Base-by-base conservation (phyloP, 2,888 invertebrate species). In the Cantharis nigra region DNA sequence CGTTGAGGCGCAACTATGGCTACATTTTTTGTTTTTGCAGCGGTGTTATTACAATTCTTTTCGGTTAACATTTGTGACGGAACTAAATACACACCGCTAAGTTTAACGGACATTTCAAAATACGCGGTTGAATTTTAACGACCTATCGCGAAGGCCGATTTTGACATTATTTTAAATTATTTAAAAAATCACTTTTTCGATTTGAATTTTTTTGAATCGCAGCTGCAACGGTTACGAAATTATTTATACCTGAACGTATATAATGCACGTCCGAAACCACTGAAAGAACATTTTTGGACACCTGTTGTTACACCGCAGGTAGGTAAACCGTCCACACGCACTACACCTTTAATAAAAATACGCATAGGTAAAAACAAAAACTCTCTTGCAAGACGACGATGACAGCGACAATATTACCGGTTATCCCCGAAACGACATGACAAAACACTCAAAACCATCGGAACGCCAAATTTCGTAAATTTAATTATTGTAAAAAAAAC, bases 1-100 rank as follows among this genome's bases (percentile, higher is more conserved):
- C 95, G 89, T 84, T 94, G 94, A 0, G 93, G 94, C 30, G 92
- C 91, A 30, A 93, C 93, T 28, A 93, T 93, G 72, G 93, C 92
- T 77, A 93, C 92, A 16, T 91, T 92, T 83, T 92, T 92, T 84
- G 86, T 85, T 82, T 87, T 86, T 28, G 82, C 76, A 26, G 70
- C 78, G 72, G 78, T 74, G 62, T 75, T 80, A 64, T 76, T 74
- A 63, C 79, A 80, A 73, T 83, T 84, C 77, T 85, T 85, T 71
- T 86, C 85, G 78, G 86, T 86, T 84, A 87, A 84, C 81, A 82
- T 83, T 73, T 81, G 83, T 69, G 82, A 82, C 69, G 86, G 85
- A 81, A 86, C 84, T 28, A 86, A 81, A 77, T 85, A 86, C 77
- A 86, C 85, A 75, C 85, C 85, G 81, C 84, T 84, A 72, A 86